Evolutionary conservation across 2,797 vertebrate genomes (phyloP), one percentile per base, ranked within the genome.

Genomic region (Schizopygopsis malacanthus): DNA sequence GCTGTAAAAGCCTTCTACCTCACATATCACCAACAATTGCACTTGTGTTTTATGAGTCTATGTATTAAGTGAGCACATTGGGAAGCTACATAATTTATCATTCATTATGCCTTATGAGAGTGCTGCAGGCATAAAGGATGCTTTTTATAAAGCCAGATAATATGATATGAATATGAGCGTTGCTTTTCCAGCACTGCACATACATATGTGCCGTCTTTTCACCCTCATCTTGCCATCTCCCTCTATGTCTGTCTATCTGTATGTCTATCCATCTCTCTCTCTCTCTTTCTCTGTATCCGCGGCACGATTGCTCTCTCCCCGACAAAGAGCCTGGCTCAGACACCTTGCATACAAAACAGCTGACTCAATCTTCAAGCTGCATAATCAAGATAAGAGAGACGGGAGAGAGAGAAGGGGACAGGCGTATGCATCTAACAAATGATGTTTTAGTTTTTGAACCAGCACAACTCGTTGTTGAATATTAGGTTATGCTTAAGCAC

Each of bases 281-380:
- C 91, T 91, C 39, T 41, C 37, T 91, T 92, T 92, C 93, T 96
- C 94, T 92, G 95, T 95, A 95, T 93, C 95, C 94, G 87, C 93
- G 4, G 94, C 96, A 94, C 95, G 92, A 94, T 89, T 90, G 87
- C 91, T 91, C 87, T 88, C 89, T 86, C 91, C 92, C 92, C 92
- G 88, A 94, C 94, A 95, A 94, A 95, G 95, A 92, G 93, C 91
- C 94, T 93, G 94, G 95, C 95, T 94, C 93, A 93, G 93, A 95
- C 96, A 95, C 93, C 91, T 94, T 94, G 95, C 95, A 94, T 95
- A 93, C 96, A 96, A 96, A 96, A 96, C 93, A 97, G 96, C 96
- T 95, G 96, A 95, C 96, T 97, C 96, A 95, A 96, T 96, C 95
- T 94, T 94, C 94, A 95, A 93, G 94, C 96, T 96, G 96, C 94